Conservation (phyloP, 2,113 vertebrate species). For the Hypanus sabinus region DNA sequence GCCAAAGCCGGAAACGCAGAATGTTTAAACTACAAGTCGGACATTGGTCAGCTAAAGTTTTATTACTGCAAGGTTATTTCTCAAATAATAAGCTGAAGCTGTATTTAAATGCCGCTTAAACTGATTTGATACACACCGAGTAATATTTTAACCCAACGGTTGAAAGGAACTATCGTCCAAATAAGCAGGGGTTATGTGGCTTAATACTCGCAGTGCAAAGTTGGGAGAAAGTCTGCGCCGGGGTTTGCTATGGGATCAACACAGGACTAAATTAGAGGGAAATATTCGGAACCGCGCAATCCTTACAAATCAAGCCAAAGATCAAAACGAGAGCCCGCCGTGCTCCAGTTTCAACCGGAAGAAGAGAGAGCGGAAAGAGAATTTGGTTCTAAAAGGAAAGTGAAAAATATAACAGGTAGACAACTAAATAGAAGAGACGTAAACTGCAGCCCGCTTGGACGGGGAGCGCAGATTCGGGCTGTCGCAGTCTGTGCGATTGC, state of each 20-base stretch:
- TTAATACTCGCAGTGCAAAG: background rate
- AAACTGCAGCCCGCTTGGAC: background rate
- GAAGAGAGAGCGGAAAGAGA: slow-evolving; percentile 20
- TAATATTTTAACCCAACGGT: background rate
- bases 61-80: background rate
- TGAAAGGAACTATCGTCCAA: no score
- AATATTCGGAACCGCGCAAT: background rate
- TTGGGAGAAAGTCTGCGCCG: background rate
- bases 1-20: background rate
- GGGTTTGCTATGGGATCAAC: background rate
- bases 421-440: background rate
- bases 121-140: background rate
- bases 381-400: background rate
- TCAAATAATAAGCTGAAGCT: background rate
- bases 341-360: slow-evolving; percentile 11
- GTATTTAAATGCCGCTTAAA: background rate
- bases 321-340: background rate
- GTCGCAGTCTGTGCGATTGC: no score
- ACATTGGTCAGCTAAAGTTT: background rate
- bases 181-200: background rate
- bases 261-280: background rate
- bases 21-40: background rate
- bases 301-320: background rate
- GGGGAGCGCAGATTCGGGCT: background rate
- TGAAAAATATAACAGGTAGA: background rate